Conservation (phyloP, 2,888 invertebrate genomes). For the Ochropacha duplaris region DNA sequence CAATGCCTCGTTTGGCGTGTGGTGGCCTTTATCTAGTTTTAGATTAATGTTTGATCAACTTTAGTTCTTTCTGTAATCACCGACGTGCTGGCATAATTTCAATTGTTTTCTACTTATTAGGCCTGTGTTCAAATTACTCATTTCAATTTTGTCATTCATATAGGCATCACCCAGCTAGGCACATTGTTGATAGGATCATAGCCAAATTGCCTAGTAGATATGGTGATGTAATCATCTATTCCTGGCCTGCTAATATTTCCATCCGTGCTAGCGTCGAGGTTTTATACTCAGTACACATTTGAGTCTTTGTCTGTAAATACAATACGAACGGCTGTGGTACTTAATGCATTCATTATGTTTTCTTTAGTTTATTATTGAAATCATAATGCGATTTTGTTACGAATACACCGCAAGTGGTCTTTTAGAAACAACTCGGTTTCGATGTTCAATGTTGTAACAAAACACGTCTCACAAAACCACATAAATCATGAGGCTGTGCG, state of each 20-base stretch:
- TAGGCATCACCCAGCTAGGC: constrained; percentile 25
- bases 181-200: constrained; percentile 43
- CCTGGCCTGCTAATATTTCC: constrained; percentile 57
- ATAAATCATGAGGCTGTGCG: constrained; percentile 75
- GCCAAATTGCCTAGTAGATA: constrained; percentile 55
- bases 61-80: constrained; percentile 40
- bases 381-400: constrained; percentile 51
- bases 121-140: constrained; percentile 8
- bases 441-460: constrained; percentile 50
- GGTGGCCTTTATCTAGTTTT: constrained; percentile 77
- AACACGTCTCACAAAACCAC: constrained; percentile 45
- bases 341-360: constrained; percentile 58
- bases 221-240: constrained; percentile 77
- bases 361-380: constrained; percentile 40
- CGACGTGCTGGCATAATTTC: constrained; percentile 18
- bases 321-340: constrained; percentile 40
- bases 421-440: constrained; percentile 63
- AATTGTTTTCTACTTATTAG: constrained; percentile 20
- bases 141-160: constrained; percentile 20
- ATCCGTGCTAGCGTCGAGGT: constrained; percentile 58
- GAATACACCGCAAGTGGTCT: constrained; percentile 73
- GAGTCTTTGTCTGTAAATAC: constrained; percentile 51
- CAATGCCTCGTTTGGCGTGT: constrained; percentile 64
- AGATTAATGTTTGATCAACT: constrained; percentile 75
- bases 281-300: constrained; percentile 52